Percentiles rank a stretch among this genome's conserved stretches.
phyloP scores from a whole-genome alignment of 2,888 invertebrate genomes.

The Notodonta ziczac region DNA sequence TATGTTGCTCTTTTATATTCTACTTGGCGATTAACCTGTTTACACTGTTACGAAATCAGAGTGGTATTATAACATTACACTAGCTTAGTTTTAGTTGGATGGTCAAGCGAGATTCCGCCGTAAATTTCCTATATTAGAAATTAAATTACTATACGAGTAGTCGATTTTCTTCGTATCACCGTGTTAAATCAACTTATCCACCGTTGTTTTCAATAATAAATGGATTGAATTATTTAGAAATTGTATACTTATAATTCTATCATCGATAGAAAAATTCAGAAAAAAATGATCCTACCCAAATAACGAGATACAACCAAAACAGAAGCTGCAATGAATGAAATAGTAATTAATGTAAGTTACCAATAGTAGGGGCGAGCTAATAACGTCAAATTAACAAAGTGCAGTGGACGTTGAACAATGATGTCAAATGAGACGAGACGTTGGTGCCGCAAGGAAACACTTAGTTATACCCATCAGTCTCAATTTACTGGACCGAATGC shows the following conservation, averaged over 20 bases:
- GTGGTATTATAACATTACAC: conserved; percentile 11
- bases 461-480: conserved; percentile 46
- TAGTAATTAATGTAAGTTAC: background rate
- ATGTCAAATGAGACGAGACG: conserved; percentile 35
- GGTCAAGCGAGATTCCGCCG: background rate
- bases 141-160: too few relatives aligned
- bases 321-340: background rate
- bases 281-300: too few relatives aligned
- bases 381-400: conserved; percentile 12
- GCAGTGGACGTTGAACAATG: conserved; percentile 22
- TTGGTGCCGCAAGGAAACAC: conserved; percentile 42
- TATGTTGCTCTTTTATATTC: conserved; percentile 36
- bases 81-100: background rate
- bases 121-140: too few relatives aligned
- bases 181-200: background rate
- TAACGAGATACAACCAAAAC: background rate
- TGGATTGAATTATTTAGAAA: too few relatives aligned
- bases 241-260: too few relatives aligned
- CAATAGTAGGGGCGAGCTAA: background rate
- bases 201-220: background rate
- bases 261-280: too few relatives aligned
- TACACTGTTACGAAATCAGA: conserved; percentile 35
- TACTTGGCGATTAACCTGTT: conserved; percentile 26
- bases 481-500: conserved; percentile 51
- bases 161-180: too few relatives aligned